Base-by-base conservation (phyloP, 2,888 invertebrate genomes). In the Chymomyza caudatula region DNA sequence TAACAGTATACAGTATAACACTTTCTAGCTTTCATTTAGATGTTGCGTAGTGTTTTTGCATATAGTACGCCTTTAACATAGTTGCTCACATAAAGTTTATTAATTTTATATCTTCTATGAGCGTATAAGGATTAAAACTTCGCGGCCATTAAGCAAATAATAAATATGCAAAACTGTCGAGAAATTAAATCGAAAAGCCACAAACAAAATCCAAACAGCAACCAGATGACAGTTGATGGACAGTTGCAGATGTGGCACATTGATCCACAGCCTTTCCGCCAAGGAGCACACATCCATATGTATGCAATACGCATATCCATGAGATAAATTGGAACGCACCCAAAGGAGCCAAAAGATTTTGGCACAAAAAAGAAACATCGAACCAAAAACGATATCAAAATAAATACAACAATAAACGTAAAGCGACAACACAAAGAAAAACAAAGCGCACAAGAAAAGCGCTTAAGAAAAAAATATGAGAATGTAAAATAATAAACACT, bases 401-500 rank as follows among this genome's bases (percentile, higher is more conserved):
- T 42, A 57, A 58, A 19, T 53, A 73, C 44, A 47, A 63, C 60
- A 61, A 67, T 51, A 51, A 55, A 44, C 22, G 52, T 13, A 60
- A 43, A 37, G n/a, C 20, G 8, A 58, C 37, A 65, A 57, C 55
- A 47, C 59, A 65, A 60, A 65, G 47, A 56, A 65, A 61, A 25
- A 44, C n/a, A 22, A 42, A 37, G 23, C 56, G 62, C 77, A 63
- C 4, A 56, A 44, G 52, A 44, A 47, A 60, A 63, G 23, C 47
- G 52, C n/a, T n/a, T n/a, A n/a, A n/a, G n/a, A n/a, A 61, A 67
- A 75, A 73, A 73, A 84, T 84, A 86, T 86, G 84, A 84, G 86
- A 86, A 86, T 84, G 73, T 73, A 73, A 83, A 77, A 86, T 85
- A 81, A 78, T 76, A 78, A 81, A 85, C 86, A 88, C 88, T 88